These are phyloP conservation scores for Caenorhabditis remanei DNA, from an alignment of 1,140 invertebrate genomes.

Conservation along the genomic window DNA sequence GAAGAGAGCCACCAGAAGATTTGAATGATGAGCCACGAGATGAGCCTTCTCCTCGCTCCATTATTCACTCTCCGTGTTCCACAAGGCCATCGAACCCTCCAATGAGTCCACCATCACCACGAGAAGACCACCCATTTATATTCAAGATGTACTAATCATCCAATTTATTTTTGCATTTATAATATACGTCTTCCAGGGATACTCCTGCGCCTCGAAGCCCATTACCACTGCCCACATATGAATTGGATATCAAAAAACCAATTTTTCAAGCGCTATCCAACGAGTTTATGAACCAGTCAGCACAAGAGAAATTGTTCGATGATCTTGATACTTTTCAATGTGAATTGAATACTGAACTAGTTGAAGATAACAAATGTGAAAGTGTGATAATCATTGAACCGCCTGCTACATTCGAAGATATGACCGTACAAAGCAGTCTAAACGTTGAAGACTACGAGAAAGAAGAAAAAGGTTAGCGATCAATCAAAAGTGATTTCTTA, in stretches of 20 bases:
- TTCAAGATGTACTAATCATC: constrained; percentile 57
- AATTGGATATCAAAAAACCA: constrained; percentile 61
- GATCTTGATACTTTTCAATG: constrained; percentile 27
- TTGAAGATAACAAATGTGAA: constrained; percentile 50
- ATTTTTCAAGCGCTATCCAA: constrained; percentile 55
- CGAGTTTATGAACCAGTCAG: constrained; percentile 43
- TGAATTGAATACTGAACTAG: constrained; percentile 26
- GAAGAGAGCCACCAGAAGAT: constrained; percentile 74
- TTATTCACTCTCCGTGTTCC: constrained; percentile 9
- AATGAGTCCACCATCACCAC: constrained; percentile 51
- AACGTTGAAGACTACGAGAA: constrained; percentile 6
- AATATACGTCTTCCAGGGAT: constrained; percentile 22
- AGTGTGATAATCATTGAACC: constrained; percentile 59
- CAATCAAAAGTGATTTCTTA: constrained; percentile 34
- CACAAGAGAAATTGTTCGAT: constrained; percentile 16
- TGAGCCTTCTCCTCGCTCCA: constrained; percentile 52
- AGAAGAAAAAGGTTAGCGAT: constrained; percentile 37
- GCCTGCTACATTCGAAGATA: constrained; percentile 57
- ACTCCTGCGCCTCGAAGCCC: constrained; percentile 12
- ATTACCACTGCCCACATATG: constrained; percentile 10
- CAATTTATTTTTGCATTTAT: constrained; percentile 1
- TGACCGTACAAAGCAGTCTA: constrained; percentile 14
- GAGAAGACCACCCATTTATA: constrained; percentile 59
- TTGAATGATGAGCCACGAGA: constrained; percentile 70
- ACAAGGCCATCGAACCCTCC: constrained; percentile 33